Base-by-base conservation (phyloP, 2,888 invertebrate genomes). In the Ectemnius continuus region DNA sequence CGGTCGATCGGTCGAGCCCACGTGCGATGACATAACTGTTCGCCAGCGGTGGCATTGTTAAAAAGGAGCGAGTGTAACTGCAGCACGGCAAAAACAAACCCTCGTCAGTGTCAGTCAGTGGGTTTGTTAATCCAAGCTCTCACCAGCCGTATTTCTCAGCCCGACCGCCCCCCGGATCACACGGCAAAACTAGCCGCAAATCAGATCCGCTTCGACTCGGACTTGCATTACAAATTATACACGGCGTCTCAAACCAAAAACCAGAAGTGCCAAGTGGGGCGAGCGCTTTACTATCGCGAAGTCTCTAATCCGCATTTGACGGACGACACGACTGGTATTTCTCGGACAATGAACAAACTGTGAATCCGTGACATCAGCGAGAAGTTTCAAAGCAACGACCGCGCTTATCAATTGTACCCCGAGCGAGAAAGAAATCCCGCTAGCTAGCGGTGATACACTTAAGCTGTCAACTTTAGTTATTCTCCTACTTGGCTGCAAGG, bases 251-350 rank as follows among this genome's bases (percentile, higher is more conserved):
- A 5, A 2, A 5, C 14, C 18, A n/a, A 47, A 23, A 23, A 23
- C 23, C 23, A 45, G 45, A 62, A 28, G 60, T 5, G 23, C 61
- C 2, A 4, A 61, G 28, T 4, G 16, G 6, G 36, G 61, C 36
- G 23, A 23, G 16, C 46, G 26, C 45, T 61, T n/a, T 47, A 56
- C 71, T 70, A 68, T 70, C 36, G 8, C 4, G 36, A 60, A 56
- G 67, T 67, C 66, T 47, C 59, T 64, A 72, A 75, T 52, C 56
- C 45, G 16, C 58, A 68, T 72, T 79, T 67, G 57, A 62, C 36
- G 13, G 57, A 13, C 47, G 64, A 72, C 59, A 61, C 20, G 20
- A 18, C 62, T 75, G 64, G 52, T 52, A 57, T 63, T 11, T 16
- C 14, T 11, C 45, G 56, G 66, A 67, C 66, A 76, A 68, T 75